Evolutionary conservation across 2,888 invertebrate species (phyloP), one percentile per base, ranked within the genome.

Genomic region (Graphium colonna): DNA sequence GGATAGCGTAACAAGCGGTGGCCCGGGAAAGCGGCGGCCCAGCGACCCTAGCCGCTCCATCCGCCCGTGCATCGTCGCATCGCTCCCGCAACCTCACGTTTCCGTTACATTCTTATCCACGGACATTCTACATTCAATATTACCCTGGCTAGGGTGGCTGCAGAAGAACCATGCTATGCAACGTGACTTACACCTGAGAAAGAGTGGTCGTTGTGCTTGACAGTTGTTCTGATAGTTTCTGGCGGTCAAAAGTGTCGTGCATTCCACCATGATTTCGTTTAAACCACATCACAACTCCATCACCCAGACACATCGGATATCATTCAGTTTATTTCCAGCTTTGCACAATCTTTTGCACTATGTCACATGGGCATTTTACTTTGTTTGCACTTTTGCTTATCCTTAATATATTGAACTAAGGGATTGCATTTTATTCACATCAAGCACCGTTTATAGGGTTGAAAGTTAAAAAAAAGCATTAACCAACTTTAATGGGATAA

Each of bases 1-100:
- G 75, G 75, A 72, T 79, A 72, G 68, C 73, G 69, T 76, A 73
- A 70, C 66, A 64, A 73, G 67, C 71, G 67, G 69, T 67, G 74
- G 68, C 50, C 57, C 59, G 46, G 52, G 57, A 49, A 59, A 56
- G 54, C 58, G 52, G 52, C 48, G 46, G 47, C 52, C 50, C 51
- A 60, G 57, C 61, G 56, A 62, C 59, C 61, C 9, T 47, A 41
- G 43, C 56, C 52, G 58, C 59, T 50, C 48, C 47, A 28, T 49
- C 57, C 61, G 55, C 53, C 49, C 55, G 51, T 52, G 61, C 58
- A 56, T 56, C 51, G 57, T 56, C 64, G 57, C 65, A 61, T 58
- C 64, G 65, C 66, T 63, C 70, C 63, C 66, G 48, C 62, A 56
- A 56, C 59, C 62, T 59, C 58, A 51, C 61, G 56, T 55, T 59